A percentile compares a stretch with the other conserved stretches of the same genome.
These are phyloP conservation scores for Megaleporinus macrocephalus DNA, from an alignment of 2,113 vertebrate species.

Conservation along the genomic window DNA sequence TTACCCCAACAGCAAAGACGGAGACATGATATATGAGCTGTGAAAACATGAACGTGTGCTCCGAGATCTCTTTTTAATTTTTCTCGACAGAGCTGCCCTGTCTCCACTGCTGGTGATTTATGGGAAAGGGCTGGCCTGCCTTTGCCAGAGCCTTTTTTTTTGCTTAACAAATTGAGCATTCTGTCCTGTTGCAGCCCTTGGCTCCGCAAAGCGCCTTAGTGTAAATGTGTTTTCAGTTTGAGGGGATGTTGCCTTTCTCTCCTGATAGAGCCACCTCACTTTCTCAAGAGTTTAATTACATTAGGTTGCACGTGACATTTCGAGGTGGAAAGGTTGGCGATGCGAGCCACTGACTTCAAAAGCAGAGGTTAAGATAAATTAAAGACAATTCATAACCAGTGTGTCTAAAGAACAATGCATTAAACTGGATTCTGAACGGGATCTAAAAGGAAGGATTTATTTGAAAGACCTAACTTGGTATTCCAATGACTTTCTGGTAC, in stretches of 20 bases:
- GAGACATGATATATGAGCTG: background rate
- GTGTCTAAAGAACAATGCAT: too few relatives aligned
- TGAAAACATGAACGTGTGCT: background rate
- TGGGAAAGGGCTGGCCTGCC: background rate
- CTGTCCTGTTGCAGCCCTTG: background rate
- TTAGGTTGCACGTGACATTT: background rate
- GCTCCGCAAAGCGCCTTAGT: background rate
- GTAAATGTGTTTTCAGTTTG: background rate
- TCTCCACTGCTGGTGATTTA: slow-evolving; percentile 14
- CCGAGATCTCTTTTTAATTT: slow-evolving; percentile 14
- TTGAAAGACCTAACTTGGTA: too few relatives aligned
- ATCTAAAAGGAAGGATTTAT: too few relatives aligned
- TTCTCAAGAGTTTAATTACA: background rate
- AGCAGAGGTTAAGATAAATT: too few relatives aligned
- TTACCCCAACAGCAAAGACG: background rate
- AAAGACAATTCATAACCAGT: too few relatives aligned
- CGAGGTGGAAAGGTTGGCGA: too few relatives aligned
- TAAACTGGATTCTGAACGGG: too few relatives aligned
- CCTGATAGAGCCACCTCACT: background rate
- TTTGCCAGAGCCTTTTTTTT: background rate
- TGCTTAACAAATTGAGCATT: background rate
- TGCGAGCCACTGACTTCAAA: too few relatives aligned
- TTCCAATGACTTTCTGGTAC: too few relatives aligned
- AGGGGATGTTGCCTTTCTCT: background rate
- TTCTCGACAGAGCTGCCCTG: slow-evolving; percentile 8